A percentile compares a stretch with the other conserved stretches of the same genome.
phyloP scores from a whole-genome alignment of 2,888 invertebrate genomes.

The Plagodis dolabraria region DNA sequence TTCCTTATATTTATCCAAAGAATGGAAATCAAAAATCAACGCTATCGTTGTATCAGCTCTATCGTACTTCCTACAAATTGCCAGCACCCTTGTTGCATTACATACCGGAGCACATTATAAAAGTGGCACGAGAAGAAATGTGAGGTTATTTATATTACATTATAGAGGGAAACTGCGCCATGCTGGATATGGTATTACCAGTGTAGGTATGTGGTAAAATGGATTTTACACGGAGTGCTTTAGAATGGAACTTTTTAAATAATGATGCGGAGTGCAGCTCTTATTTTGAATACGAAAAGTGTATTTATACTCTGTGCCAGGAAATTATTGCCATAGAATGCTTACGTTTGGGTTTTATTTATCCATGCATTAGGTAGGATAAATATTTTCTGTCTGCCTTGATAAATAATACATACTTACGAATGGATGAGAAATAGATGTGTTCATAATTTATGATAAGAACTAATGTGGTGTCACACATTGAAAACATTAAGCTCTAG shows the following conservation, averaged over 20 bases:
- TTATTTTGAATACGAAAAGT: no score
- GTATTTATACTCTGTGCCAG: no score
- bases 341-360: no score
- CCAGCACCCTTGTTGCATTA: constrained; percentile 55
- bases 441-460: no score
- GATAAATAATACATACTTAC: no score
- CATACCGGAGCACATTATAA: constrained; percentile 57
- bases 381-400: no score
- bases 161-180: constrained; percentile 51
- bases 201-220: constrained; percentile 12
- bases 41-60: constrained; percentile 45
- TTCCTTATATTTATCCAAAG: no score
- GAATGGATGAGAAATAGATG: no score
- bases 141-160: constrained; percentile 74
- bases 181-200: constrained; percentile 15
- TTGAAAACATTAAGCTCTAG: no score
- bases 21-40: not conserved
- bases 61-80: constrained; percentile 41
- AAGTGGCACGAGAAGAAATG: constrained; percentile 62
- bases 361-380: no score
- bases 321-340: no score
- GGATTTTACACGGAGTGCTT: constrained; percentile 13
- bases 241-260: not conserved
- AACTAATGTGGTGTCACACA: no score
- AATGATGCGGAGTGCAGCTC: not conserved